phyloP scores from a whole-genome alignment of 2,797 vertebrate species.

The Clarias platycephalus region DNA sequence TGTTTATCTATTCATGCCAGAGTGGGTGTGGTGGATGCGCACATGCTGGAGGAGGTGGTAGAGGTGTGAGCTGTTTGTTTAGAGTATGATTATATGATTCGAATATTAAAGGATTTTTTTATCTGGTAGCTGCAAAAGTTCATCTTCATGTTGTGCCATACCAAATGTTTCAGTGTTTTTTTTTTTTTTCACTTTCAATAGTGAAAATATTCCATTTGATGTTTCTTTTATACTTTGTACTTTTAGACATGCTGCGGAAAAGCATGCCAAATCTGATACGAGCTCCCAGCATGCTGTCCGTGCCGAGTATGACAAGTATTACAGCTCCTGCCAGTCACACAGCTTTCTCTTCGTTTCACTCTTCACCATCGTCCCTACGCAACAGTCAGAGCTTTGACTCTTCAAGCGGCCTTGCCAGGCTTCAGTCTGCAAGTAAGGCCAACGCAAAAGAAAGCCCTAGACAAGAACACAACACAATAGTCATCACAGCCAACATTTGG shows the following conservation, averaged over 20 bases:
- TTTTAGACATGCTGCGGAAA: slow-evolving; percentile 89
- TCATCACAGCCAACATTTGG: slow-evolving; percentile 11
- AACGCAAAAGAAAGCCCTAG: slow-evolving; percentile 3
- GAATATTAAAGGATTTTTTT: not conserved
- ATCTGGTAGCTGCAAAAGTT: not conserved
- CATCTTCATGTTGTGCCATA: not conserved
- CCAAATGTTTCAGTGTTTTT: not conserved
- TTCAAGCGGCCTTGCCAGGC: slow-evolving; percentile 84
- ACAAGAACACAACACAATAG: not conserved
- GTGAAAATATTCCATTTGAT: slow-evolving; percentile 20
- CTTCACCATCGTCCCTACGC: slow-evolving; percentile 79
- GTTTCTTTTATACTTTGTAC: slow-evolving; percentile 45
- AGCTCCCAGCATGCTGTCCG: slow-evolving; percentile 92
- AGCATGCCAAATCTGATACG: slow-evolving; percentile 97
- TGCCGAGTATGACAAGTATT: slow-evolving; percentile 84
- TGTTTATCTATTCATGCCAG: slow-evolving; percentile 21
- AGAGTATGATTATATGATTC: not conserved
- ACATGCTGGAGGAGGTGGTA: slow-evolving; percentile 5
- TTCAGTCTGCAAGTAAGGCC: slow-evolving; percentile 90
- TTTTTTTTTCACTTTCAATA: not conserved
- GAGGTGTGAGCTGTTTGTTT: not conserved
- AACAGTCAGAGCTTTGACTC: slow-evolving; percentile 98
- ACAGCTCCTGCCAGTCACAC: slow-evolving; percentile 69
- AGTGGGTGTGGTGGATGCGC: not conserved
- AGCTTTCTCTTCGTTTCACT: slow-evolving; percentile 76